Evolutionary conservation across 2,797 vertebrate species (phyloP), one percentile per base, ranked within the genome.

Genomic region (Cercopithecus neglectus): DNA sequence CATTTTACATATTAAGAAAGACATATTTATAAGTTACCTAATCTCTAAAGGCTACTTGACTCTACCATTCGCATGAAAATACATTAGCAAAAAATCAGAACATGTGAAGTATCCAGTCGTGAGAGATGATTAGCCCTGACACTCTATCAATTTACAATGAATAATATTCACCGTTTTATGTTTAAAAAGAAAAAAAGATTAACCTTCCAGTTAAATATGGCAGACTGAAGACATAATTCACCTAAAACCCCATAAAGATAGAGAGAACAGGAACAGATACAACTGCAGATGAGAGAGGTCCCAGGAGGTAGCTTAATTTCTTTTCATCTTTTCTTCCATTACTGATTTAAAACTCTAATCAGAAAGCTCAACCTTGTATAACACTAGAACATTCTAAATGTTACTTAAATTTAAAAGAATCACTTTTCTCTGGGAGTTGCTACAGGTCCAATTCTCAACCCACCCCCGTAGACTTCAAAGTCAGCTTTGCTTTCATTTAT

Each of bases 131-230:
- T 55, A 92, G 70, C 13, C 46, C 79, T 72, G 72, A 89, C 30
- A 89, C 82, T 79, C 26, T 64, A 84, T 5, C 19, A 5, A 94
- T 72, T 80, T 61, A 94, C 28, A 39, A 78, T 67, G 19, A 95
- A 87, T 75, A 91, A 81, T 46, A 81, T 50, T 83, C 80, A 81
- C 24, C 36, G 41, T 90, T 78, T 92, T 83, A 61, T 41, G 12
- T 89, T 82, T 93, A 50, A 75, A 84, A 89, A 85, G 22, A 55
- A 90, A 87, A 90, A 92, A 30, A 67, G 16, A 61, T 59, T 57
- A 91, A n/a, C 14, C 57, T 93, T 92, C 74, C 21, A 82, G 76
- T 82, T 89, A 85, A 88, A 91, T n/a, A 94, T 28, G 30, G 41
- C n/a, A 86, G 84, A 79, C 22, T 87, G n/a, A 94, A 70, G 6